These are phyloP conservation scores for Bombus affinis DNA, from an alignment of 1,140 invertebrate genomes.

Conservation along the genomic window DNA sequence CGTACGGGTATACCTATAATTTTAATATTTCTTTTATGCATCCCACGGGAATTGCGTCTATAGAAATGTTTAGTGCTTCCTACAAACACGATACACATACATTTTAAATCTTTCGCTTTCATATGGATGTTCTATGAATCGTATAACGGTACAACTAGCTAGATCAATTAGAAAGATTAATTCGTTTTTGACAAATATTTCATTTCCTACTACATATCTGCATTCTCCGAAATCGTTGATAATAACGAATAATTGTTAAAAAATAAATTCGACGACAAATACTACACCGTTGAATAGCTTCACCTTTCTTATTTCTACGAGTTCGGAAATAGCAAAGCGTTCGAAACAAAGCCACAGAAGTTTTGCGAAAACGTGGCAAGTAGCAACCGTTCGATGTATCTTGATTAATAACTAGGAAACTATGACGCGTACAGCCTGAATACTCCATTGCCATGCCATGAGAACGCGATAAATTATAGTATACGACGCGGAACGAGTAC, in stretches of 20 bases:
- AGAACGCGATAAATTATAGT: slow-evolving; percentile 68
- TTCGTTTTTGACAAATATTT: not conserved
- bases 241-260: not conserved
- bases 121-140: not conserved
- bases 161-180: not conserved
- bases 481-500: slow-evolving; percentile 40
- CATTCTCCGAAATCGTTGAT: not conserved
- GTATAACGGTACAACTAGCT: not conserved
- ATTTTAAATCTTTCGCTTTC: not conserved
- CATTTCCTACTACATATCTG: not conserved
- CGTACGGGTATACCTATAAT: slow-evolving; percentile 34
- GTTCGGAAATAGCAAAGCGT: not conserved
- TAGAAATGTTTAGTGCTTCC: slow-evolving; percentile 19
- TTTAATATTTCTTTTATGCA: slow-evolving; percentile 34
- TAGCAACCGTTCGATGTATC: slow-evolving; percentile 59
- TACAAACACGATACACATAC: slow-evolving; percentile 5
- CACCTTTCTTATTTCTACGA: no score
- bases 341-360: slow-evolving; percentile 22
- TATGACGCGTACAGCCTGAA: slow-evolving; percentile 49
- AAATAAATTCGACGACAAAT: no score
- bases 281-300: no score
- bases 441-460: slow-evolving; percentile 59
- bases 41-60: slow-evolving; percentile 3
- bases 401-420: slow-evolving; percentile 78
- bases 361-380: slow-evolving; percentile 60